These are phyloP conservation scores for Xestia sexstrigata DNA, from an alignment of 2,888 invertebrate genomes.

Conservation along the genomic window DNA sequence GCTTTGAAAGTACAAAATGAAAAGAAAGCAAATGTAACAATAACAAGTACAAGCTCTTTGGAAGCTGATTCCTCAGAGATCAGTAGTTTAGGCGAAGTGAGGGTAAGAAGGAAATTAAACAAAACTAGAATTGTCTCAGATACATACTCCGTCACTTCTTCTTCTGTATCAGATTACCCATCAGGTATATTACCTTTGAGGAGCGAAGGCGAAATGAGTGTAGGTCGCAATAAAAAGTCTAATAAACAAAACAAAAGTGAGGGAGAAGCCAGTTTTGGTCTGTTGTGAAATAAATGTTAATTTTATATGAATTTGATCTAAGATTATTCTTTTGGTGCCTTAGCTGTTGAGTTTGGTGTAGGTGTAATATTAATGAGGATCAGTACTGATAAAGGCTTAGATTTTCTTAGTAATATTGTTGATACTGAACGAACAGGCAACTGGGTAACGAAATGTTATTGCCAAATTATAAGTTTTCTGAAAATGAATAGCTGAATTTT, in stretches of 20 bases:
- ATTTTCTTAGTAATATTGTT: conserved; percentile 20
- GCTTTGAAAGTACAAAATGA: conserved; percentile 28
- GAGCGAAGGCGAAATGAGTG: conserved; percentile 85
- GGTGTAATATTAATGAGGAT: conserved; percentile 44
- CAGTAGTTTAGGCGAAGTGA: conserved; percentile 87
- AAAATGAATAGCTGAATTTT: conserved; percentile 22
- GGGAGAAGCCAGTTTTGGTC: conserved; percentile 80
- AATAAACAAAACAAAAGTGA: conserved; percentile 73
- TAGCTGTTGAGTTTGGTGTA: conserved; percentile 62
- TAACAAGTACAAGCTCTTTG: conserved; percentile 80
- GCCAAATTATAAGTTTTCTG: conserved; percentile 18
- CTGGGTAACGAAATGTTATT: not conserved
- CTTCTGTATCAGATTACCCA: conserved; percentile 74
- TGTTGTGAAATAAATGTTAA: conserved; percentile 43
- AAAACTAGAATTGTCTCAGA: conserved; percentile 72
- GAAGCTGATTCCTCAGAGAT: conserved; percentile 86
- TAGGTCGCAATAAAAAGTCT: conserved; percentile 70
- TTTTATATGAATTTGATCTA: conserved; percentile 48
- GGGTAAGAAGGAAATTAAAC: conserved; percentile 73
- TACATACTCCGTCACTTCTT: conserved; percentile 80
- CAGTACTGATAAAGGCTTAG: conserved; percentile 27
- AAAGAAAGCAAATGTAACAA: conserved; percentile 64
- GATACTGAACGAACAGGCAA: not conserved
- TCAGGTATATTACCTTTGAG: conserved; percentile 80
- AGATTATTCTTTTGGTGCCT: conserved; percentile 73